Base-by-base conservation (phyloP, 1,140 invertebrate genomes). In the Phymorhynchus buccinoides region DNA sequence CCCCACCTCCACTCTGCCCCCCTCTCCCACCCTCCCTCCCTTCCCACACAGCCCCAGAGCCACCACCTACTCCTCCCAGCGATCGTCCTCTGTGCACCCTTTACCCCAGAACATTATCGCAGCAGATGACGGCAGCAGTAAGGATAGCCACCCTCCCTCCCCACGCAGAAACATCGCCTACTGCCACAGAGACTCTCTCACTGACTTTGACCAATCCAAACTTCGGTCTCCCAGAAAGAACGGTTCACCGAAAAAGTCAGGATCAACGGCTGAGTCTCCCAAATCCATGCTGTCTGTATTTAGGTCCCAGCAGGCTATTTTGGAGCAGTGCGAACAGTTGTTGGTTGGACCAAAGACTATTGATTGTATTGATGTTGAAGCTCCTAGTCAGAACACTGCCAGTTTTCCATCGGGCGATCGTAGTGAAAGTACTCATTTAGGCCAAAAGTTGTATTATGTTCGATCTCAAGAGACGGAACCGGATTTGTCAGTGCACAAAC, bases 31-130 rank as follows among this genome's bases (percentile, higher is more conserved):
- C n/a, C n/a, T n/a, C n/a, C 80, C 16, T 27, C 4, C 9, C 79
- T 30, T 41, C 62, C 44, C 62, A 2, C 27, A n/a, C 81, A 68
- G 39, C 35, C 39, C n/a, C 44, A 62, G 44, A 22, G 14, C 42
- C 48, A 68, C 42, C n/a, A 30, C 80, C 6, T 66, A 68, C 80
- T n/a, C 62, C 35, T 41, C 66, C 22, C 81, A 71, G 41, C 27
- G 81, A 44, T 42, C 81, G 4, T 73, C 81, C 22, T 83, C 81
- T 7, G 62, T 83, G 9, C 81, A 83, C 66, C 81, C 81, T 3
- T 44, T 41, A 44, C 41, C 77, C 12, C 77, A 79, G n/a, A 79
- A n/a, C n/a, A 14, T 39, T n/a, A 52, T 27, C 27, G 42, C 41
- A 56, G 77, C 48, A 52, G 77, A 56, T 30, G 32, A 42, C 14